A percentile compares a stretch with the other conserved stretches of the same genome.
These are phyloP conservation scores for Pelobates cultripes DNA, from an alignment of 2,797 vertebrate genomes.

Conservation along the genomic window DNA sequence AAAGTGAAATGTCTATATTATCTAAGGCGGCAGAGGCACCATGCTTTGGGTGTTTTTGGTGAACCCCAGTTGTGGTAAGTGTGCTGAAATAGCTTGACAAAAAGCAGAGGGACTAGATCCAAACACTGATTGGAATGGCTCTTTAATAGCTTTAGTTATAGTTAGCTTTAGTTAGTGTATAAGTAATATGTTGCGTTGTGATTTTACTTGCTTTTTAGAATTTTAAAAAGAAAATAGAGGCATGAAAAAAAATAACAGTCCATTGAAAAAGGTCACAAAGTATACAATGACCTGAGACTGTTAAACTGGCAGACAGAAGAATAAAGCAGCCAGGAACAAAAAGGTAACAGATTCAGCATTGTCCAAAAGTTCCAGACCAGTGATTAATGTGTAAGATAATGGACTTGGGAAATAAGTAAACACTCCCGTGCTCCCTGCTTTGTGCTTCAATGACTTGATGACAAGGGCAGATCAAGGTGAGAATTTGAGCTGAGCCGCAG, in stretches of 20 bases:
- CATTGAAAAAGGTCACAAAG: slow-evolving; percentile 68
- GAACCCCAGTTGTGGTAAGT: no score
- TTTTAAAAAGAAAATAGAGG: not conserved
- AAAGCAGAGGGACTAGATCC: no score
- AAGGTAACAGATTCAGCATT: slow-evolving; percentile 91
- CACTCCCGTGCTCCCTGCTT: slow-evolving; percentile 98
- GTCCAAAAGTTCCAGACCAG: slow-evolving; percentile 97
- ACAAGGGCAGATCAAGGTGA: slow-evolving; percentile 99
- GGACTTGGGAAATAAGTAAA: slow-evolving; percentile 99
- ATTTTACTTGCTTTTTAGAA: slow-evolving; percentile 37
- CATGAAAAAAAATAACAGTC: slow-evolving; percentile 63
- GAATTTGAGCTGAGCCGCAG: slow-evolving; percentile 95
- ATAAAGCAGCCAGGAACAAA: slow-evolving; percentile 68
- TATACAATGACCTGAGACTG: slow-evolving; percentile 65
- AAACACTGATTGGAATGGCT: no score
- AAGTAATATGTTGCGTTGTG: no score
- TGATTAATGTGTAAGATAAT: slow-evolving; percentile 99
- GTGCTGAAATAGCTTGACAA: no score
- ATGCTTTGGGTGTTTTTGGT: no score
- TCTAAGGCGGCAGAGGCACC: no score
- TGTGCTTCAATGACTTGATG: slow-evolving; percentile 99
- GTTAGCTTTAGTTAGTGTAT: no score
- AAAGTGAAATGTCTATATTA: no score
- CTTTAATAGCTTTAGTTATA: no score
- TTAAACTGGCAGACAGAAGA: slow-evolving; percentile 69